Percentiles rank a stretch among this genome's conserved stretches.
Conservation (phyloP, 2,888 invertebrate genomes). For the Taenaris catops region DNA sequence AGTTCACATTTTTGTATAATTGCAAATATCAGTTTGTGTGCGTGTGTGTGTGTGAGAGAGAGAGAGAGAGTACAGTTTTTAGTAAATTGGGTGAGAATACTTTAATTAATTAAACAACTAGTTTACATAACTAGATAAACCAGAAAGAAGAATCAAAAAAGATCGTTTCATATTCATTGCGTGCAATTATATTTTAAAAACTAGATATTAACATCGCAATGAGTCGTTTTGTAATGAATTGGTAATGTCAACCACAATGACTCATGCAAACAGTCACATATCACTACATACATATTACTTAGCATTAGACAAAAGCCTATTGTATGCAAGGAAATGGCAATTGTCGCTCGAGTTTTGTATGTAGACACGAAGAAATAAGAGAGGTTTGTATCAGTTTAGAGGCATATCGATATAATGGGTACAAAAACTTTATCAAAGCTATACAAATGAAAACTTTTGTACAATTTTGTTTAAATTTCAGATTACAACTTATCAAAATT, state of each 20-base stretch:
- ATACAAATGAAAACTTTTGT: too few relatives aligned
- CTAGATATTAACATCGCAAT: slow-evolving; percentile 34
- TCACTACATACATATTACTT: slow-evolving; percentile 33
- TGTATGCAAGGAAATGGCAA: slow-evolving; percentile 46
- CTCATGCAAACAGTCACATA: slow-evolving; percentile 31
- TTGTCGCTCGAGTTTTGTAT: slow-evolving; percentile 20
- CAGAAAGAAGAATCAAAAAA: too few relatives aligned
- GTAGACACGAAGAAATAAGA: slow-evolving; percentile 47
- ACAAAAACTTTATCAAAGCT: too few relatives aligned
- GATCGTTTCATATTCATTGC: slow-evolving; percentile 5
- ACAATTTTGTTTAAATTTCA: too few relatives aligned
- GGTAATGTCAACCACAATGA: slow-evolving; percentile 29
- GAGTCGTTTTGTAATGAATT: slow-evolving; percentile 30
- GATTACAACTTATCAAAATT: too few relatives aligned
- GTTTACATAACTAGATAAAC: too few relatives aligned
- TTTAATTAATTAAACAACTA: too few relatives aligned
- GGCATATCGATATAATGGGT: slow-evolving; percentile 9
- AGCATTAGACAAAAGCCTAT: slow-evolving; percentile 55
- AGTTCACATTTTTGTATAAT: too few relatives aligned
- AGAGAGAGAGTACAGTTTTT: too few relatives aligned
- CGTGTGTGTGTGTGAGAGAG: too few relatives aligned
- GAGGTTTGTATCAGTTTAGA: slow-evolving; percentile 48
- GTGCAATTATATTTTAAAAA: slow-evolving; percentile 28
- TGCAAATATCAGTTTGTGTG: too few relatives aligned
- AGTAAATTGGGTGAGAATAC: too few relatives aligned